Evolutionary conservation across 2,888 invertebrate species (phyloP).

Genomic region (Tipula vernalis): DNA sequence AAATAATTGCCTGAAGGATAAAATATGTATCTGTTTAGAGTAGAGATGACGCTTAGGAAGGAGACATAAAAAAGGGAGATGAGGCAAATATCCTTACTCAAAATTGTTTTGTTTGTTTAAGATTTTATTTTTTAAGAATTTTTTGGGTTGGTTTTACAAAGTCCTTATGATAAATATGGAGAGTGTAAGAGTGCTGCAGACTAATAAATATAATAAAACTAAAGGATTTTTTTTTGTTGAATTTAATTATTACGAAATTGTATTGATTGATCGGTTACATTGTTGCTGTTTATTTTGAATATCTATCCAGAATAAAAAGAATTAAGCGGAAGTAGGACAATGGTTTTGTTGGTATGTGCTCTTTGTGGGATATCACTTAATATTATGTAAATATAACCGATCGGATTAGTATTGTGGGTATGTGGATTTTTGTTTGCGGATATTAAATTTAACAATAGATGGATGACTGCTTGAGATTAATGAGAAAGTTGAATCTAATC

Average conservation of each 20-base stretch:
- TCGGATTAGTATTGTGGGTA: not conserved
- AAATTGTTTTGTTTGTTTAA: not conserved
- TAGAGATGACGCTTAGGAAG: not conserved
- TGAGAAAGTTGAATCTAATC: not conserved
- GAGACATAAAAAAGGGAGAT: not conserved
- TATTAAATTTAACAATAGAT: not conserved
- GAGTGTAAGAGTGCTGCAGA: not conserved
- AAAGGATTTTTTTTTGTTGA: not conserved
- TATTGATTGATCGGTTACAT: not conserved
- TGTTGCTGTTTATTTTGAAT: not conserved
- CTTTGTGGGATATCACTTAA: not conserved
- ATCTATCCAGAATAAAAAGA: not conserved
- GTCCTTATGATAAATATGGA: not conserved
- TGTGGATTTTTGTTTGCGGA: not conserved
- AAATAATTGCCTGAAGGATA: not conserved
- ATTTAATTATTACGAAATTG: not conserved
- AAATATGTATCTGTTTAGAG: not conserved
- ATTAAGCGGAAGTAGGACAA: not conserved
- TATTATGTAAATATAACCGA: not conserved
- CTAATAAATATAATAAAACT: not conserved
- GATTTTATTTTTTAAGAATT: not conserved
- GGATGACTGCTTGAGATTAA: not conserved
- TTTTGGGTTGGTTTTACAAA: not conserved
- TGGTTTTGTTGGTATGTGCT: not conserved
- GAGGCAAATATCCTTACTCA: not conserved